Percentiles rank a stretch among this genome's conserved stretches.
phyloP scores from a whole-genome alignment of 2,888 invertebrate genomes.

The Perizoma affinitatum region DNA sequence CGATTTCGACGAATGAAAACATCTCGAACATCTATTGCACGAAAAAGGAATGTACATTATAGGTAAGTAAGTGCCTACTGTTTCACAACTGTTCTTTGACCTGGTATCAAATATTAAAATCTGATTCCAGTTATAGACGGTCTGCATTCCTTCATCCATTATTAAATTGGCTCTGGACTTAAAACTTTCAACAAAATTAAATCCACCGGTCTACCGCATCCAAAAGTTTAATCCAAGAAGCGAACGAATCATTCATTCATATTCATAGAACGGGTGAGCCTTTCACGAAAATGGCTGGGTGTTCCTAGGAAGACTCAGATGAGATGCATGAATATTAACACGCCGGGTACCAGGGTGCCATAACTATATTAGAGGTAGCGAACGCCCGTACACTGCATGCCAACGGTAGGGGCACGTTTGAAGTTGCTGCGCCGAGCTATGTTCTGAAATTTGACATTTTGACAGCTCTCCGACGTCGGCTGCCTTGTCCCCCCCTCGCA shows the following conservation, averaged over 20 bases:
- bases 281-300: slow-evolving; percentile 80
- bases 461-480: slow-evolving; percentile 83
- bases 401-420: slow-evolving; percentile 81
- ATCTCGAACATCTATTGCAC: neutral
- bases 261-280: slow-evolving; percentile 77
- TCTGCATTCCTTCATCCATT: slow-evolving; percentile 30
- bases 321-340: slow-evolving; percentile 84
- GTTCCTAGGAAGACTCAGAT: slow-evolving; percentile 73
- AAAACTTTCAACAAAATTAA: slow-evolving; percentile 39
- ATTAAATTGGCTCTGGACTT: slow-evolving; percentile 31
- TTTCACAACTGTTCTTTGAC: slow-evolving; percentile 7
- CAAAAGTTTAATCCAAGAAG: slow-evolving; percentile 76
- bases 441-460: slow-evolving; percentile 85
- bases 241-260: slow-evolving; percentile 79
- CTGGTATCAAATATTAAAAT: slow-evolving; percentile 29
- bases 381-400: slow-evolving; percentile 66
- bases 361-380: slow-evolving; percentile 79
- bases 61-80: too few relatives aligned
- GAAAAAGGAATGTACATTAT: too few relatives aligned
- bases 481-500: slow-evolving; percentile 64
- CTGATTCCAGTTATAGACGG: slow-evolving; percentile 28
- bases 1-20: slow-evolving; percentile 3
- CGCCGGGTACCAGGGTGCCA: slow-evolving; percentile 69
- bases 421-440: slow-evolving; percentile 79
- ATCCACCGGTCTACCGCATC: slow-evolving; percentile 47